Conservation (phyloP, 2,888 invertebrate genomes). For the Dinocampus coccinellae region DNA sequence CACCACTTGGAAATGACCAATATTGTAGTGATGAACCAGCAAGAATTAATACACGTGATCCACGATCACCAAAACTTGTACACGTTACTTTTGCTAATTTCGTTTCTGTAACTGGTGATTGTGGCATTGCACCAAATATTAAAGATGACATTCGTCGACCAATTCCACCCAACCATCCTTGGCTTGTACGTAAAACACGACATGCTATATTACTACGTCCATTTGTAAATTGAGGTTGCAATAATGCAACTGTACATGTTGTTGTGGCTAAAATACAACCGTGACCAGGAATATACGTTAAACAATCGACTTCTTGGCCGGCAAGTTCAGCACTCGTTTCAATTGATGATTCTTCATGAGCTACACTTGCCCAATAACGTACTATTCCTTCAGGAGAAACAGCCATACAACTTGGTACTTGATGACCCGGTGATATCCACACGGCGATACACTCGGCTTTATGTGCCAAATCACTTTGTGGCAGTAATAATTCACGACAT, state of each 20-base stretch:
- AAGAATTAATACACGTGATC: constrained; percentile 78
- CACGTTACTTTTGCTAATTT: constrained; percentile 77
- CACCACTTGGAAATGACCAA: constrained; percentile 79
- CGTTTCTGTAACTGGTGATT: constrained; percentile 75
- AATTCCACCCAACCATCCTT: constrained; percentile 90
- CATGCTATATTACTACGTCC: constrained; percentile 80
- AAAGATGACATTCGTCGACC: constrained; percentile 84
- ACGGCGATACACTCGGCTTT: constrained; percentile 86
- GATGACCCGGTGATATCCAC: constrained; percentile 74
- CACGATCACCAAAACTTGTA: constrained; percentile 63
- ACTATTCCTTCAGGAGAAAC: constrained; percentile 94
- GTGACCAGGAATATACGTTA: constrained; percentile 77
- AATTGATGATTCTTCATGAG: constrained; percentile 87
- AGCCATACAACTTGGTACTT: constrained; percentile 87
- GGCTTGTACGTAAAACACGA: constrained; percentile 79
- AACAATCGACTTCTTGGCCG: constrained; percentile 86
- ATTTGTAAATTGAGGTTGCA: constrained; percentile 75
- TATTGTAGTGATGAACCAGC: constrained; percentile 86
- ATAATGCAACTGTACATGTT: constrained; percentile 86
- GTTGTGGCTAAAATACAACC: constrained; percentile 92
- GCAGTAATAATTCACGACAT: constrained; percentile 88
- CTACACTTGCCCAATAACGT: constrained; percentile 93
- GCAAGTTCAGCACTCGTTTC: constrained; percentile 89
- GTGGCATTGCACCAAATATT: constrained; percentile 82
- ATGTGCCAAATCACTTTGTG: constrained; percentile 93